Percentiles rank a stretch among this genome's conserved stretches.
Conservation (phyloP, 2,888 invertebrate species). For the Ctena decussata region DNA sequence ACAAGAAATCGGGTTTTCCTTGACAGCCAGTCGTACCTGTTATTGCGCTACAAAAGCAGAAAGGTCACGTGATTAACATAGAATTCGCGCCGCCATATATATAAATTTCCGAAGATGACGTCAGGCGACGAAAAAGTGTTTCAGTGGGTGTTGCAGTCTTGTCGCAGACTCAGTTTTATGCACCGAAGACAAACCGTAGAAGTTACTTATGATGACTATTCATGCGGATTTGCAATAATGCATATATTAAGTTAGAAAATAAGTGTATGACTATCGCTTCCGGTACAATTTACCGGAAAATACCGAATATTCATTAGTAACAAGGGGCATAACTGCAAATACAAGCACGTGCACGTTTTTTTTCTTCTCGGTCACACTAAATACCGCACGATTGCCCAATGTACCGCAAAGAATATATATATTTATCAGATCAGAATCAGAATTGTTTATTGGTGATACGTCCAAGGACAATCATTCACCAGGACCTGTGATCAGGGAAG, state of each 20-base stretch:
- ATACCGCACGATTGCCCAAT: no score
- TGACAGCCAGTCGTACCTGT: slow-evolving; percentile 71
- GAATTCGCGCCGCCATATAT: slow-evolving; percentile 82
- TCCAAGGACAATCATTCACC: no score
- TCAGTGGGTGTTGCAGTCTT: not conserved
- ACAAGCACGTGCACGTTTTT: not conserved
- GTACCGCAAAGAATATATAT: no score
- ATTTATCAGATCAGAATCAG: no score
- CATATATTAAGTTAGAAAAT: not conserved
- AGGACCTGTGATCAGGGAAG: no score
- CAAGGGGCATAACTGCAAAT: slow-evolving; percentile 33
- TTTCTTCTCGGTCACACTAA: no score
- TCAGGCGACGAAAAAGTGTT: slow-evolving; percentile 40
- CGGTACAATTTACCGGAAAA: slow-evolving; percentile 27
- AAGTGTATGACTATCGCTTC: not conserved
- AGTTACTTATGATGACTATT: not conserved
- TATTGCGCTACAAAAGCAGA: slow-evolving; percentile 80
- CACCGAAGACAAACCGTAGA: not conserved
- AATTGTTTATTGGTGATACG: no score
- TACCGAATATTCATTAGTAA: slow-evolving; percentile 37
- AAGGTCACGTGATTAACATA: slow-evolving; percentile 83
- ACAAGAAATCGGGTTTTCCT: slow-evolving; percentile 28
- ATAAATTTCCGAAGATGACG: slow-evolving; percentile 75
- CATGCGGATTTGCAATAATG: not conserved
- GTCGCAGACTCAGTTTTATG: not conserved